Evolutionary conservation across 2,113 vertebrate genomes (phyloP).

Genomic region (Falco punctatus): DNA sequence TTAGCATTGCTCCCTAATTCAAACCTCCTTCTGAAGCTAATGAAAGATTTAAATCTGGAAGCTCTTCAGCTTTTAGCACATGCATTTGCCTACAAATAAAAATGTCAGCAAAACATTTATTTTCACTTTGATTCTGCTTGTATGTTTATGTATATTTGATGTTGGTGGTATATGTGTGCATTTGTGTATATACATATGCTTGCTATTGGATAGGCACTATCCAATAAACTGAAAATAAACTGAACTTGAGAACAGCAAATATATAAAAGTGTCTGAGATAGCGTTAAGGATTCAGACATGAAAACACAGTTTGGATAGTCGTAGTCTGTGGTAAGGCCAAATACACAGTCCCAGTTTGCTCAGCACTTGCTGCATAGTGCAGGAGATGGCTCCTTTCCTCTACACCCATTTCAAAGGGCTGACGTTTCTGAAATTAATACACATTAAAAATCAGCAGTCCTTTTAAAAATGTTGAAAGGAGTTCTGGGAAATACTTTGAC

Average conservation of each 20-base stretch:
- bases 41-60: slow-evolving; percentile 72
- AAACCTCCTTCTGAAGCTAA: slow-evolving; percentile 40
- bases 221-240: background rate
- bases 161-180: background rate
- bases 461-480: background rate
- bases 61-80: slow-evolving; percentile 53
- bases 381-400: background rate
- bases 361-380: background rate
- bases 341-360: rapidly evolving
- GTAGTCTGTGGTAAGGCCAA: background rate
- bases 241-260: background rate
- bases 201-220: too few species aligned
- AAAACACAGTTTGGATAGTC: background rate
- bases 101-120: slow-evolving; percentile 12
- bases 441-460: background rate
- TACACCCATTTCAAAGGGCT: background rate
- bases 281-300: background rate
- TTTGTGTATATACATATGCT: background rate
- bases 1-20: slow-evolving; percentile 39
- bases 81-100: slow-evolving; percentile 48
- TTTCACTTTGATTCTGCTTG: background rate
- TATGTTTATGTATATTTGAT: background rate
- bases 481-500: background rate
- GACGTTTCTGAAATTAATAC: background rate
- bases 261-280: background rate